phyloP scores from a whole-genome alignment of 64 coral and sea anemone species.

The Pocillopora damicornis region DNA sequence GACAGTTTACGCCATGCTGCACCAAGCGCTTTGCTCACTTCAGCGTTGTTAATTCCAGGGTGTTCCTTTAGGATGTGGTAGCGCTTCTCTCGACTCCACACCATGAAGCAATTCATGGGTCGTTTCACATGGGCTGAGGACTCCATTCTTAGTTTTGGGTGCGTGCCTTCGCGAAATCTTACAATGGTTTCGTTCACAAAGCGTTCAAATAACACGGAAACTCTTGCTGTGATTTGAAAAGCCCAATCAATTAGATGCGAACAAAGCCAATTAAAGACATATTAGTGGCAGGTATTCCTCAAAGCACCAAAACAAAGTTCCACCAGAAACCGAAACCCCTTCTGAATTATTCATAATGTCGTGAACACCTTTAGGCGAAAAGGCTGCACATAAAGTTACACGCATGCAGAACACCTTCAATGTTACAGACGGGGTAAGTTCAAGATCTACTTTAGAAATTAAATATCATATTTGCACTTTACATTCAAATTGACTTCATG shows the following conservation, averaged over 20 bases:
- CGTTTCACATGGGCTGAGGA: conserved; percentile 56
- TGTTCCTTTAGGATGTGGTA: conserved; percentile 78
- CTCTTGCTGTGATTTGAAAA: not conserved
- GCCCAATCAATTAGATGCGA: conserved; percentile 8
- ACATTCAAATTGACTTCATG: not conserved
- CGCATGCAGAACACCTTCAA: not conserved
- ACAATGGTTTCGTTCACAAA: not conserved
- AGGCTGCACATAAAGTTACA: not conserved
- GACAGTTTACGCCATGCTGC: conserved; percentile 70
- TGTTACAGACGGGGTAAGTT: not conserved
- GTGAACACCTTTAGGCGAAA: not conserved
- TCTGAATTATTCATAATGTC: not conserved
- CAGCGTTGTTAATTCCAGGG: conserved; percentile 84
- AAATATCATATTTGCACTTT: not conserved
- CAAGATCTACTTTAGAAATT: not conserved
- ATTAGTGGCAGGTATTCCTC: conserved; percentile 13
- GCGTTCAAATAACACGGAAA: not conserved
- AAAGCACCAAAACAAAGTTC: conserved; percentile 1
- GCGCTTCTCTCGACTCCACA: conserved; percentile 88
- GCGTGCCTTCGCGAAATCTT: not conserved
- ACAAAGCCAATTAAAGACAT: conserved; percentile 45
- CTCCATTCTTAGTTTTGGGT: not conserved
- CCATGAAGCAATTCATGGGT: conserved; percentile 97
- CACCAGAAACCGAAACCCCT: conserved; percentile 19
- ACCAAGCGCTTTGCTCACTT: conserved; percentile 80